A percentile compares a stretch with the other conserved stretches of the same genome.
These are phyloP conservation scores for Centruroides vittatus DNA, from an alignment of 1,140 invertebrate genomes.

Conservation along the genomic window DNA sequence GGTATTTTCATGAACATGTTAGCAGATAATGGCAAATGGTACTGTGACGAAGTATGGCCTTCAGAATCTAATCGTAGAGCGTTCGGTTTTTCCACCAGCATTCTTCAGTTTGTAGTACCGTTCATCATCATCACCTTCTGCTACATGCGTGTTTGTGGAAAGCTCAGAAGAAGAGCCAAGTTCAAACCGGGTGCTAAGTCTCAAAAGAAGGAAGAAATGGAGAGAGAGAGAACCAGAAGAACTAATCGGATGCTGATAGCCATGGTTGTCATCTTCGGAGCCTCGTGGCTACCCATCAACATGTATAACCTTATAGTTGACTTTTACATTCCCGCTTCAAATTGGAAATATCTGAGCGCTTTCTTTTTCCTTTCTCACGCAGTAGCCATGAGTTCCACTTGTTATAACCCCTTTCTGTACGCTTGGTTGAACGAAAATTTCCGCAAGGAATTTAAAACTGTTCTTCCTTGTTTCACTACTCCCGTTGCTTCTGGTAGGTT, in stretches of 20 bases:
- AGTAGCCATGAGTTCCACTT: constrained; percentile 39
- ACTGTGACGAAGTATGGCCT: constrained; percentile 82
- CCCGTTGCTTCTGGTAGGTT: background rate
- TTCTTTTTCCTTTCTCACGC: constrained; percentile 37
- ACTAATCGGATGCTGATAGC: constrained; percentile 33
- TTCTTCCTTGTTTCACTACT: constrained; percentile 15
- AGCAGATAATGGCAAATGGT: constrained; percentile 21
- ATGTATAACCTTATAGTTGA: constrained; percentile 37
- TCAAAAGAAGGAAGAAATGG: constrained; percentile 33
- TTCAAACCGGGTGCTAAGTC: constrained; percentile 65
- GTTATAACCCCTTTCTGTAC: constrained; percentile 40
- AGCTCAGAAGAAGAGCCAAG: constrained; percentile 59
- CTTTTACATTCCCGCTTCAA: constrained; percentile 30
- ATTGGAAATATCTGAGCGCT: constrained; percentile 24
- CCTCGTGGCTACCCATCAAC: constrained; percentile 39
- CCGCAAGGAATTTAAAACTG: constrained; percentile 20
- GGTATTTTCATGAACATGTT: constrained; percentile 59
- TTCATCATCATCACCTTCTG: constrained; percentile 88
- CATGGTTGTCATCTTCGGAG: constrained; percentile 33
- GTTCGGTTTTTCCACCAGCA: constrained; percentile 72
- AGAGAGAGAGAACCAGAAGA: constrained; percentile 18
- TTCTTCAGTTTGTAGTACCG: constrained; percentile 87
- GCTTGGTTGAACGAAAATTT: constrained; percentile 31
- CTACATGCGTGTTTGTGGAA: constrained; percentile 80
- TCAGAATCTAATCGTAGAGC: constrained; percentile 44